These are phyloP conservation scores for Ictalurus punctatus DNA, from an alignment of 2,113 vertebrate species.

Conservation along the genomic window DNA sequence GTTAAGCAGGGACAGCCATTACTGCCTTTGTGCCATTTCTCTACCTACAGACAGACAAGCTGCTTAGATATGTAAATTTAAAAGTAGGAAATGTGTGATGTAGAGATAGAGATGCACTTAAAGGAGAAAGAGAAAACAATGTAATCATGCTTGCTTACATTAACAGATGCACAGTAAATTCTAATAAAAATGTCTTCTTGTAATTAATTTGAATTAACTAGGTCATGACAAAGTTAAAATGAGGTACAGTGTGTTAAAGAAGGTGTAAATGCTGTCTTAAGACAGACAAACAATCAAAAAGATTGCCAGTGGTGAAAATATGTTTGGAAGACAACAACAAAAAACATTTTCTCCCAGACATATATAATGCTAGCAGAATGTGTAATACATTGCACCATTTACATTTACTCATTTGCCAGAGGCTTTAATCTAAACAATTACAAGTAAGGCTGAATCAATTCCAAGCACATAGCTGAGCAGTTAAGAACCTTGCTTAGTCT, in stretches of 20 bases:
- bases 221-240: constrained; percentile 45
- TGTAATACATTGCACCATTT: background rate
- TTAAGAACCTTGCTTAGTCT: background rate
- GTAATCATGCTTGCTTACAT: constrained; percentile 19
- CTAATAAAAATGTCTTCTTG: constrained; percentile 4
- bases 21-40: constrained; percentile 45
- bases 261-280: constrained; percentile 44
- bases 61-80: constrained; percentile 23
- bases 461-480: background rate
- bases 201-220: constrained; percentile 8
- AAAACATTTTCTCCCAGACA: background rate
- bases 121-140: background rate
- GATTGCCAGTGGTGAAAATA: constrained; percentile 24
- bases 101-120: background rate
- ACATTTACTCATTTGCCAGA: background rate
- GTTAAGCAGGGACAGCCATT: constrained; percentile 28
- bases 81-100: background rate
- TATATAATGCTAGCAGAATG: background rate
- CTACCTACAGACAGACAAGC: constrained; percentile 41
- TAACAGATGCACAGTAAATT: constrained; percentile 4
- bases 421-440: background rate
- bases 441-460: background rate
- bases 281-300: constrained; percentile 40
- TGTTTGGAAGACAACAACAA: constrained; percentile 55
- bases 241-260: constrained; percentile 58